These are phyloP conservation scores for Petrocephalus zakoni DNA, from an alignment of 2,113 vertebrate species.

Conservation along the genomic window DNA sequence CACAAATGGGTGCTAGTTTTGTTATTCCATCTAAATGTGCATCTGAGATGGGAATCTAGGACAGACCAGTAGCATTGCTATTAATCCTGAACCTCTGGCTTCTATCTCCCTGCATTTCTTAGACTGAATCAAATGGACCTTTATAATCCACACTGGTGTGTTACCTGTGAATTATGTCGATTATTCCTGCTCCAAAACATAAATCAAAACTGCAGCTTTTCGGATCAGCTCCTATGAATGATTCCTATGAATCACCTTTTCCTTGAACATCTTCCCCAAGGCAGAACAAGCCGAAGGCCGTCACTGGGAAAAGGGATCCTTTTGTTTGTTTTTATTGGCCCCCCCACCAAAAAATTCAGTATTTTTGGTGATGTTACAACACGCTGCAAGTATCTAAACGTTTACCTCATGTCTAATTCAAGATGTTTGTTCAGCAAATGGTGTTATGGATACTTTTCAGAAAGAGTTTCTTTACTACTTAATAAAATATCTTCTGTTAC, in stretches of 20 bases:
- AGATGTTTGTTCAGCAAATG: constrained; percentile 13
- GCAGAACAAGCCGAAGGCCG: background rate
- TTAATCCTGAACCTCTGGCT: background rate
- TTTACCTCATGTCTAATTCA: constrained; percentile 21
- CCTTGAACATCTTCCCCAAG: constrained; percentile 6
- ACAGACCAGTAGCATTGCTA: background rate
- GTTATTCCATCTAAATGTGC: background rate
- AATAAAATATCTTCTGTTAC: background rate
- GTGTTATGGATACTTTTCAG: background rate
- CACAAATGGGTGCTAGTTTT: background rate
- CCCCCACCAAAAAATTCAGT: constrained; percentile 5
- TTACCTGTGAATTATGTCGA: background rate
- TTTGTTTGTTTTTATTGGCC: constrained; percentile 6
- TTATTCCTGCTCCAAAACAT: constrained; percentile 6
- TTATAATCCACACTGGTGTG: background rate
- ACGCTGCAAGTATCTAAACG: background rate
- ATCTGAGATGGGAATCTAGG: background rate
- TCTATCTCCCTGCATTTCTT: background rate
- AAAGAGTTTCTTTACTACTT: background rate
- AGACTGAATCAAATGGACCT: background rate
- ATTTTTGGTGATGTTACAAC: constrained; percentile 10
- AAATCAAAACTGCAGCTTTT: constrained; percentile 4
- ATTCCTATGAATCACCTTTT: constrained; percentile 5
- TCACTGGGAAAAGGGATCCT: constrained; percentile 9
- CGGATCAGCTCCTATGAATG: background rate